These are phyloP conservation scores for Callithrix jacchus DNA, from an alignment of 2,113 vertebrate genomes.

Conservation along the genomic window DNA sequence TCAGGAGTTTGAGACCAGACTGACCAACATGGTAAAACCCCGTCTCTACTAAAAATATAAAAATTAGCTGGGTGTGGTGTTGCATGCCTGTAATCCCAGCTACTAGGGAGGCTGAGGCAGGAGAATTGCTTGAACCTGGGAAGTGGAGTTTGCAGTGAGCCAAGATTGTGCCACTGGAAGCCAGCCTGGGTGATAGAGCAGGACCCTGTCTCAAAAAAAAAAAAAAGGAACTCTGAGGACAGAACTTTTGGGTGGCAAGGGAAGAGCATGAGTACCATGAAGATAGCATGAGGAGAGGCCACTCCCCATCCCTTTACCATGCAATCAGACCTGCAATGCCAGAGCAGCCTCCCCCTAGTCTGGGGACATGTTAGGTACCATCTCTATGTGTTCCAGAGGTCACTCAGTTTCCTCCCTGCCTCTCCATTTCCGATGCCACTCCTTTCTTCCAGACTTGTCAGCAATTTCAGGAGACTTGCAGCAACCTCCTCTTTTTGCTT, in stretches of 20 bases:
- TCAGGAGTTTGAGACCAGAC: too few species aligned
- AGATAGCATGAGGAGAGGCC: background rate
- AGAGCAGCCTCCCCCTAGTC: fast-evolving
- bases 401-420: fast-evolving
- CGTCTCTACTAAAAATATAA: too few species aligned
- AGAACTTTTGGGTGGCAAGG: background rate
- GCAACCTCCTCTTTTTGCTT: background rate
- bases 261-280: background rate
- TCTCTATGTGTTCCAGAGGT: background rate
- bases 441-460: background rate
- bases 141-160: too few species aligned
- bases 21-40: too few species aligned
- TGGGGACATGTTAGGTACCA: background rate
- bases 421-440: background rate
- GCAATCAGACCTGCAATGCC: background rate
- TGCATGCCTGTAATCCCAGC: too few species aligned
- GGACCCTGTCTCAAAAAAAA: too few species aligned
- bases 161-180: too few species aligned
- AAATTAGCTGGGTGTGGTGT: too few species aligned
- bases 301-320: fast-evolving
- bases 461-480: background rate
- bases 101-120: too few species aligned
- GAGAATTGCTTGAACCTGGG: too few species aligned
- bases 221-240: background rate
- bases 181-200: too few species aligned